A percentile compares a stretch with the other conserved stretches of the same genome.
These are phyloP conservation scores for western clawed frog (Xenopus tropicalis) DNA, from an alignment of 2,113 vertebrate genomes.

Conservation along the genomic window UCB_Xtro_10.0 CM004448.2:21102501-21103000, in stretches of 20 bases:
- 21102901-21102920: background rate
- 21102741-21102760: background rate
- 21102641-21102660: no score
- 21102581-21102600: no score
- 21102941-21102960: background rate
- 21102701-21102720: no score
- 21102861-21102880: background rate
- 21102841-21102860: background rate
- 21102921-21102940: background rate
- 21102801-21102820: background rate
- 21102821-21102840: background rate
- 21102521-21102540: no score
- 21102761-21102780: background rate
- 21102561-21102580: no score
- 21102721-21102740: background rate
- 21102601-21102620: no score
- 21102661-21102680: no score
- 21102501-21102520: no score
- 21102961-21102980: background rate
- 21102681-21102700: no score
- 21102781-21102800: background rate
- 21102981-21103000: conserved; percentile 1
- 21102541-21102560: no score
- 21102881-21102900: background rate
- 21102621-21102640: no score